Evolutionary conservation across 2,888 invertebrate species (phyloP), one percentile per base, ranked within the genome.

Genomic region (Plutella xylostella): DNA sequence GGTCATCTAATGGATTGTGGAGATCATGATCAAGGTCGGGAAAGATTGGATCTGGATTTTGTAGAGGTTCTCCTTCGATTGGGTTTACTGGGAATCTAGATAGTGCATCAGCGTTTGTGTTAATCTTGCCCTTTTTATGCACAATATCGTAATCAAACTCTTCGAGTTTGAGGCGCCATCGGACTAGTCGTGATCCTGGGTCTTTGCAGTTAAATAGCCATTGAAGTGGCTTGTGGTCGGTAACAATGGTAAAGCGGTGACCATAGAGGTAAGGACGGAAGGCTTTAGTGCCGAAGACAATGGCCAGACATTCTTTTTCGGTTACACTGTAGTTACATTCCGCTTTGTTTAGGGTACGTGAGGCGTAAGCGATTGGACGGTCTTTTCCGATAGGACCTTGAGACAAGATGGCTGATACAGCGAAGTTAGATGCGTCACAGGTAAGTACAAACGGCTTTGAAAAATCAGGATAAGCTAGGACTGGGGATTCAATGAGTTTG

Each of bases 401-500:
- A 6, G 30, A 40, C 5, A 40, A 17, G 3, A 45, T 18, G 5
- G 40, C 19, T 7, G 40, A 39, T 5, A 45, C 12, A 2, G 45
- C 40, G 9, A 31, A 19, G 14, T 51, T 49, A 1, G 55, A 55
- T 2, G 62, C 60, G 41, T 63, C 63, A 0, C 56, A 57, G 0
- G 60, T 60, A 3, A 65, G 28, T 5, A 58, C 35, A 33, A 64
- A 65, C 20, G 54, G 51, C 46, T 51, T 48, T 15, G 41, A 42
- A 25, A 57, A 57, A 34, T 48, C 43, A 25, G 48, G 48, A 28
- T 46, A 48, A 28, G 35, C 31, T 12, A 48, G 28, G n/a, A 48
- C 35, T 18, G 45, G 48, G 9, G 21, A 21, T 25, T 35, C 28
- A 31, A 19, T 21, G 6, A 49, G 35, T 35, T 46, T 44, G 34